Base-by-base conservation (phyloP, 2,797 vertebrate genomes). In the Poecilia picta region DNA sequence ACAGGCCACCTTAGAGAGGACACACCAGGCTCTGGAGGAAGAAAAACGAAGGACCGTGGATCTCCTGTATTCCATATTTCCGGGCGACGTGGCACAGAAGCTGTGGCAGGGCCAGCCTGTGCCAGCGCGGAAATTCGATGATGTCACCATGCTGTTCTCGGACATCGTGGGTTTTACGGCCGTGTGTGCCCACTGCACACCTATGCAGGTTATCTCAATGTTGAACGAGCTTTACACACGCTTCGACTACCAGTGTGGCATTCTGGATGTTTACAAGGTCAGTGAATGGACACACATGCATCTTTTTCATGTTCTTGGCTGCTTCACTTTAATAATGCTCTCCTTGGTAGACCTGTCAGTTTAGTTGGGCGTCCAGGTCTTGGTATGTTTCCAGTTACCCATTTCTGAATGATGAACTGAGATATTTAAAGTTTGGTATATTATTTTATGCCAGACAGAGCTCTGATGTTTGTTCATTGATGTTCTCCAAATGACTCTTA, bases 151-250 rank as follows among this genome's bases (percentile, higher is more conserved):
- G 98, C 96, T 99, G 77, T 99, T 99, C 90, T 99, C 98, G 0
- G 98, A 99, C 95, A 99, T 99, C 0, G 98, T 99, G 90, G 98
- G 98, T 75, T 99, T 99, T 87, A 99, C 98, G 0, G 98, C 98
- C 4, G 96, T 99, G 89, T 99, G 98, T 10, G 98, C 97, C 0
- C 97, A 99, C 94, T 99, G 98, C 76, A 99, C 98, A 0, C 98
- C 98, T 74, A 98, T 99, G 98, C 98, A 99, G 93, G 98, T 99
- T 87, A 99, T 99, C 96, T 98, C 98, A 93, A 99, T 99, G 98
- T 95, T 99, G 87, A 99, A 99, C 0, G 98, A 99, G 84, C 96
- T 99, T 28, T 99, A 99, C 93, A 99, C 98, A 0, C 96, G 97
- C 82, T 99, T 99, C 72, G 98, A 99, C 94, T 97, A 99, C 94